phyloP scores from a whole-genome alignment of 2,797 vertebrate species.

The Lagodon rhomboides region DNA sequence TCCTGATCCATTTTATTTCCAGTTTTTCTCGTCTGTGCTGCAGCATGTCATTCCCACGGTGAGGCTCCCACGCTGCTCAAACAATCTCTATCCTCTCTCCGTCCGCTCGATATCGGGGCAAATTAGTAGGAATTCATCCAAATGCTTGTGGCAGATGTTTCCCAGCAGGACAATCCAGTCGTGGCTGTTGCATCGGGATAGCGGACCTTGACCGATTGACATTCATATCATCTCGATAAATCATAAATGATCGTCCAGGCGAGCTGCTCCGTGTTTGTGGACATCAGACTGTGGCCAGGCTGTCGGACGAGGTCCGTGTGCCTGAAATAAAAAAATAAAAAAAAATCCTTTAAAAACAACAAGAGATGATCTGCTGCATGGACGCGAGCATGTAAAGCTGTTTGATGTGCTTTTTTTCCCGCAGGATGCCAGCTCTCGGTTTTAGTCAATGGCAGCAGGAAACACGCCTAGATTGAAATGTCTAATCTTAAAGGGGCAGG shows the following conservation, averaged over 20 bases:
- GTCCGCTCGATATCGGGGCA: conserved; percentile 4
- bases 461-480: conserved; percentile 89
- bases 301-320: neutral
- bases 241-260: conserved; percentile 35
- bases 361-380: conserved; percentile 8
- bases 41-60: conserved; percentile 63
- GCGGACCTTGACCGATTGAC: conserved; percentile 84
- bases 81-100: conserved; percentile 30
- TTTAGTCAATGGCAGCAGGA: conserved; percentile 87
- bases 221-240: conserved; percentile 79
- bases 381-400: conserved; percentile 26
- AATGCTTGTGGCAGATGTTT: conserved; percentile 66
- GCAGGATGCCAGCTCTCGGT: conserved; percentile 76
- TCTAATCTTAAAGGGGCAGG: conserved; percentile 87
- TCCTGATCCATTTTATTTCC: conserved; percentile 61
- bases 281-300: neutral
- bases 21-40: conserved; percentile 52
- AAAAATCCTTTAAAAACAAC: neutral
- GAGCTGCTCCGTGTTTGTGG: conserved; percentile 10
- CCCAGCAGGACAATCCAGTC: conserved; percentile 53
- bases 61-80: conserved; percentile 53
- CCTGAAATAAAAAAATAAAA: neutral
- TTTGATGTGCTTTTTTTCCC: conserved; percentile 52
- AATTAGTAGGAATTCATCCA: conserved; percentile 54
- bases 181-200: conserved; percentile 58